Percentiles rank a stretch among this genome's conserved stretches.
phyloP scores from a whole-genome alignment of 2,888 invertebrate species.

The Orthosia gothica region DNA sequence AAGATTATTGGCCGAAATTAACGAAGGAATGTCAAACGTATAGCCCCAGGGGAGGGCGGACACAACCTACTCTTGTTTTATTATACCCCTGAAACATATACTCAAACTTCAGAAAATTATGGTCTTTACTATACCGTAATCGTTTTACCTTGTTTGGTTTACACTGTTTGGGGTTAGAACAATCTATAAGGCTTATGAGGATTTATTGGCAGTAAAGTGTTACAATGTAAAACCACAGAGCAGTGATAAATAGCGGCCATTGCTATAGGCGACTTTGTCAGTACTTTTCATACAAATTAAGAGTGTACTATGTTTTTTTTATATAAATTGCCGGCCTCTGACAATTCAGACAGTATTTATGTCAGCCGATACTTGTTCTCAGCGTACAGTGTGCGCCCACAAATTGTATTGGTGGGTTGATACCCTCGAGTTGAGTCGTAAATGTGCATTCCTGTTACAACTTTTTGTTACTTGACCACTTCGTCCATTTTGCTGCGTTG shows the following conservation, averaged over 20 bases:
- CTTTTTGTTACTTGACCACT: too few species aligned
- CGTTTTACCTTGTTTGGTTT: slow-evolving; percentile 45
- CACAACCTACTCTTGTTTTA: slow-evolving; percentile 61
- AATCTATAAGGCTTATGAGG: slow-evolving; percentile 30
- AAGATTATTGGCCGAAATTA: slow-evolving; percentile 58
- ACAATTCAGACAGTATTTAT: too few species aligned
- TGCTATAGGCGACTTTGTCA: neutral
- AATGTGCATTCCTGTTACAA: too few species aligned
- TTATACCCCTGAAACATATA: slow-evolving; percentile 48
- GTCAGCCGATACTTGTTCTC: too few species aligned
- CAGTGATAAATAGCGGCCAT: too few species aligned
- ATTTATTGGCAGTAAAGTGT: slow-evolving; percentile 45
- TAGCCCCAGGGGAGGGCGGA: slow-evolving; percentile 64
- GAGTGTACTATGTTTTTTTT: too few species aligned
- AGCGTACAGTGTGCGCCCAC: too few species aligned
- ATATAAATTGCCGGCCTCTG: too few species aligned
- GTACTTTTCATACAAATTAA: neutral
- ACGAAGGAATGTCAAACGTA: slow-evolving; percentile 68
- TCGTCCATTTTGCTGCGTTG: too few species aligned
- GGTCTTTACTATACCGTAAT: slow-evolving; percentile 38
- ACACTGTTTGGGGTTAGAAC: slow-evolving; percentile 23
- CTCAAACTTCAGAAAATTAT: slow-evolving; percentile 52
- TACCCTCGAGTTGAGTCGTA: too few species aligned
- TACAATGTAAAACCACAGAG: slow-evolving; percentile 24
- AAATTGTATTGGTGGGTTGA: too few species aligned